Base-by-base conservation (phyloP, 2,113 vertebrate genomes). In the Microtus montanus region DNA sequence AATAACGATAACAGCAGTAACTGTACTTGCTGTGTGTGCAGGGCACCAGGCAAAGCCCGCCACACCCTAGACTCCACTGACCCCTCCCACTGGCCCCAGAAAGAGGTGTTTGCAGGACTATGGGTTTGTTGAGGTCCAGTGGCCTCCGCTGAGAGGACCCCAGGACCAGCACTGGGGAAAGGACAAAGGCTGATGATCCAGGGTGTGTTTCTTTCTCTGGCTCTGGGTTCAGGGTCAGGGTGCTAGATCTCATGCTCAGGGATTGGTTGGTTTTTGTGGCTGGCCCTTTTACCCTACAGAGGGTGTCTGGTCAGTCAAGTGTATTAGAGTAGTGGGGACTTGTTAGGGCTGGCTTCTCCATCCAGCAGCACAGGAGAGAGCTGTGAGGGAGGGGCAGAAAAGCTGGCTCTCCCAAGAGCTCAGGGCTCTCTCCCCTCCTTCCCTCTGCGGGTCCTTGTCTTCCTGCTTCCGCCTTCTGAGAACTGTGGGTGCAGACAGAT, bases 21-120 rank as follows among this genome's bases (percentile, higher is more conserved):
- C 24, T 61, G 6, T 19, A 2, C n/a, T 19, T 41, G 38, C 7
- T 3, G 28, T 20, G 58, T n/a, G 54, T 17, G 1, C 24, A 49
- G n/a, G 49, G 5, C 54, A 70, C 70, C 41, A 14, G 0, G 0
- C 38, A 41, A 58, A 33, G 52, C 63, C 12, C 3, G 19, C 15
- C 28, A 35, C 7, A 64, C 3, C 47, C 88, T 20, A 38, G 61
- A 54, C 26, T 26, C 74, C n/a, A 4, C 49, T 49, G 30, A 47
- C 3, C 9, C 28, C n/a, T 41, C 64, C 20, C 35, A 6, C 30
- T 44, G 11, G 3, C 12, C 58, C 89, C 24, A 77, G 52, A 41
- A 28, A 30, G 6, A 35, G 35, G 22, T 12, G 14, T 5, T 7
- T 4, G 52, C 33, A n/a, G 9, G 10, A 7, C 5, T 33, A 64